Percentiles rank a stretch among this genome's conserved stretches.
These are phyloP conservation scores for Scolopax bukidnonensis DNA, from an alignment of 2,797 vertebrate genomes.

Conservation along the genomic window DNA sequence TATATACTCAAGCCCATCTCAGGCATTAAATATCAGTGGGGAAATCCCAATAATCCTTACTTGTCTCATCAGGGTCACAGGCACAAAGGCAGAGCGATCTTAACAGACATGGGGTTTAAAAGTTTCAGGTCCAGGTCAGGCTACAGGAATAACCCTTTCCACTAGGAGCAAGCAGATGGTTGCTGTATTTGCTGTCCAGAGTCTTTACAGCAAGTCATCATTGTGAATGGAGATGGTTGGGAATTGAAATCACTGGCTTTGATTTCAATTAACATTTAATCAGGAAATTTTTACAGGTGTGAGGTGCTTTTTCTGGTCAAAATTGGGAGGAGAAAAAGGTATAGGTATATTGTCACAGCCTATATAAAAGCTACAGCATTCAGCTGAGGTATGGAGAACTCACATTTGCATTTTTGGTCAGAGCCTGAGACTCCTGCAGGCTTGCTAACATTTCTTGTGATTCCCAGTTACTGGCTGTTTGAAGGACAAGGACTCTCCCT, in stretches of 20 bases:
- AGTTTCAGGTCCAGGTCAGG: background rate
- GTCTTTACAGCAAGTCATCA: background rate
- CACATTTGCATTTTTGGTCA: rapidly evolving
- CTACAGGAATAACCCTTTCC: background rate
- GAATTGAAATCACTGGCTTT: background rate
- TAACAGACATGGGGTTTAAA: background rate
- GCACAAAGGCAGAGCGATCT: background rate
- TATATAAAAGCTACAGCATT: background rate
- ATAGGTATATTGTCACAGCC: background rate
- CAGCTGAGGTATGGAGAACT: background rate
- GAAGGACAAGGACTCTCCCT: background rate
- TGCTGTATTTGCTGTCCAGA: background rate
- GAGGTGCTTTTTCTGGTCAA: background rate
- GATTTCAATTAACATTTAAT: background rate
- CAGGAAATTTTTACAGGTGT: background rate
- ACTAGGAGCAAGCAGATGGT: background rate
- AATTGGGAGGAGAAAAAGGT: background rate
- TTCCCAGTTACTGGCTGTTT: background rate
- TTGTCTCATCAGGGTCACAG: background rate
- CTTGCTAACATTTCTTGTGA: background rate
- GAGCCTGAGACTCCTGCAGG: background rate
- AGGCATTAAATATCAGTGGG: background rate
- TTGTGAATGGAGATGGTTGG: background rate
- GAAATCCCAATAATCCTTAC: background rate
- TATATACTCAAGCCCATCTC: background rate